Conservation (phyloP, 2,113 vertebrate genomes). For the Corythoichthys intestinalis region DNA sequence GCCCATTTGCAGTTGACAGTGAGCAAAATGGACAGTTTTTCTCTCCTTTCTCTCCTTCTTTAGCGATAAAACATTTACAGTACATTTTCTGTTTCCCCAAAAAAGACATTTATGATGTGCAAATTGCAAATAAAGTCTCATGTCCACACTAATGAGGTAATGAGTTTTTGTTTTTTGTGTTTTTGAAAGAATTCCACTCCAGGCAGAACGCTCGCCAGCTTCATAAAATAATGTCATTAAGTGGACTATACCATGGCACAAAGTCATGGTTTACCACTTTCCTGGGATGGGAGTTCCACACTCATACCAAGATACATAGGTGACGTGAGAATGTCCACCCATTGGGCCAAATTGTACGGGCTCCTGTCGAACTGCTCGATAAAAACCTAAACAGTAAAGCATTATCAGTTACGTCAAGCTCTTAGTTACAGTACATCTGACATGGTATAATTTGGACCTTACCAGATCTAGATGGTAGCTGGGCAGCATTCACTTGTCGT, state of each 20-base stretch:
- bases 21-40: not conserved
- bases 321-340: conserved; percentile 84
- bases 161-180: not conserved
- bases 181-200: not conserved
- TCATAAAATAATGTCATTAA: not conserved
- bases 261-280: conserved; percentile 80
- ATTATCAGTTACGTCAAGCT: not conserved
- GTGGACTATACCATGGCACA: not conserved
- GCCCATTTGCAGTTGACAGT: not conserved
- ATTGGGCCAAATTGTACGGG: conserved; percentile 92
- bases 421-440: not conserved
- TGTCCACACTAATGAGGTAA: conserved; percentile 3
- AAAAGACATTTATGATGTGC: conserved; percentile 72
- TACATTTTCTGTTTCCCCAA: conserved; percentile 68
- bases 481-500: conserved; percentile 74
- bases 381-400: not conserved
- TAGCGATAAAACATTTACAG: conserved; percentile 39
- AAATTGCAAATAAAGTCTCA: conserved; percentile 54
- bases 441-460: conserved; percentile 12
- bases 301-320: conserved; percentile 95
- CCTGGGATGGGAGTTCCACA: conserved; percentile 94
- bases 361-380: conserved; percentile 87
- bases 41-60: not conserved
- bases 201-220: not conserved
- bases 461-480: conserved; percentile 83